phyloP scores from a whole-genome alignment of 2,797 vertebrate genomes.

The Enteromius viviparus region DNA sequence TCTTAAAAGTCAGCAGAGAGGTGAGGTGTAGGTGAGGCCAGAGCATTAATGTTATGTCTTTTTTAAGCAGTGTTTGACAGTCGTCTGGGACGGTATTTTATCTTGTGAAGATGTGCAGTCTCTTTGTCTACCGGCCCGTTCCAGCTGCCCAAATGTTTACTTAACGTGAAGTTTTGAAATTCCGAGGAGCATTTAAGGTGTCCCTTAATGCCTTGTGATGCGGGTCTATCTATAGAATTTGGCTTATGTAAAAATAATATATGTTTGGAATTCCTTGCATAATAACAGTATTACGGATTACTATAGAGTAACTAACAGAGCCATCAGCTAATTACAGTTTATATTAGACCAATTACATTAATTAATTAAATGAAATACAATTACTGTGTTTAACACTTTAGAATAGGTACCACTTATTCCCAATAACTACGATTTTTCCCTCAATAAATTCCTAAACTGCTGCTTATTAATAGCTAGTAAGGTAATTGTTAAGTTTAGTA shows the following conservation, averaged over 20 bases:
- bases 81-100: constrained; percentile 39
- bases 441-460: no score
- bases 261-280: neutral
- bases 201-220: neutral
- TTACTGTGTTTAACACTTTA: neutral
- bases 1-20: neutral
- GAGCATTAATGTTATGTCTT: constrained; percentile 26
- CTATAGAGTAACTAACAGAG: neutral
- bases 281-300: neutral
- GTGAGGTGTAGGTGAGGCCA: neutral
- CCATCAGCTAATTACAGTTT: neutral
- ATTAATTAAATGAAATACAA: neutral
- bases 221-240: neutral
- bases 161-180: constrained; percentile 21
- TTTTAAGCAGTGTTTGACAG: constrained; percentile 35
- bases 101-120: constrained; percentile 48
- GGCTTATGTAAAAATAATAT: neutral
- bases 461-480: no score
- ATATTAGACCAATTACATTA: neutral
- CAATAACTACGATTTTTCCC: no score
- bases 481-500: no score
- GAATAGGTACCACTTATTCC: no score
- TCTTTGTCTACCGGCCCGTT: constrained; percentile 45
- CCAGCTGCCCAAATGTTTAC: constrained; percentile 25
- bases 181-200: neutral